These are phyloP conservation scores for Ridgeia piscesae DNA, from an alignment of 1,140 invertebrate species.

Conservation along the genomic window DNA sequence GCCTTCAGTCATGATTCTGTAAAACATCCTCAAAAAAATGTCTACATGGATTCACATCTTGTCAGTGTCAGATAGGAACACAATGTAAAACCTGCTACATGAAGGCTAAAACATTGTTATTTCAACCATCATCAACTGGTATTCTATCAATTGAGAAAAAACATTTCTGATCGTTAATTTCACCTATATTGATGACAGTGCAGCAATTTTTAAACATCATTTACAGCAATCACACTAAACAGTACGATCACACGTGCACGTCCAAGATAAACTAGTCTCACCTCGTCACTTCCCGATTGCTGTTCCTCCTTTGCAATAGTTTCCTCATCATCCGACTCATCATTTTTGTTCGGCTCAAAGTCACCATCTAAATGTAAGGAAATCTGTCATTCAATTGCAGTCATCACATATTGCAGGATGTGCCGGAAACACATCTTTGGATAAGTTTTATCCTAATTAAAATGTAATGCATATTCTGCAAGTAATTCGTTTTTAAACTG, in stretches of 20 bases:
- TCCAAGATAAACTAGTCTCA: not conserved
- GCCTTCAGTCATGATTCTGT: too few relatives aligned
- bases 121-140: too few relatives aligned
- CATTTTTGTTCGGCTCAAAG: constrained; percentile 73
- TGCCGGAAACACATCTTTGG: not conserved
- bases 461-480: not conserved
- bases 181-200: not conserved
- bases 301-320: constrained; percentile 89
- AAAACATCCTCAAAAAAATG: too few relatives aligned
- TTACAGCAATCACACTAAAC: not conserved
- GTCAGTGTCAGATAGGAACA: too few relatives aligned
- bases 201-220: not conserved
- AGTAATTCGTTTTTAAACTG: not conserved
- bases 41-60: too few relatives aligned
- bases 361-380: constrained; percentile 61
- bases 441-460: not conserved
- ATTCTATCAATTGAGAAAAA: too few relatives aligned
- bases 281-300: constrained; percentile 64
- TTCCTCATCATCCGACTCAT: constrained; percentile 86
- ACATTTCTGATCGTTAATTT: not conserved
- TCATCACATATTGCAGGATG: not conserved
- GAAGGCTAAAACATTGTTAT: too few relatives aligned
- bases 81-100: too few relatives aligned
- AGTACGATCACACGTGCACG: not conserved
- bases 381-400: not conserved